Evolutionary conservation across 2,797 vertebrate species (phyloP).

Genomic region (Threskiornis aethiopicus): DNA sequence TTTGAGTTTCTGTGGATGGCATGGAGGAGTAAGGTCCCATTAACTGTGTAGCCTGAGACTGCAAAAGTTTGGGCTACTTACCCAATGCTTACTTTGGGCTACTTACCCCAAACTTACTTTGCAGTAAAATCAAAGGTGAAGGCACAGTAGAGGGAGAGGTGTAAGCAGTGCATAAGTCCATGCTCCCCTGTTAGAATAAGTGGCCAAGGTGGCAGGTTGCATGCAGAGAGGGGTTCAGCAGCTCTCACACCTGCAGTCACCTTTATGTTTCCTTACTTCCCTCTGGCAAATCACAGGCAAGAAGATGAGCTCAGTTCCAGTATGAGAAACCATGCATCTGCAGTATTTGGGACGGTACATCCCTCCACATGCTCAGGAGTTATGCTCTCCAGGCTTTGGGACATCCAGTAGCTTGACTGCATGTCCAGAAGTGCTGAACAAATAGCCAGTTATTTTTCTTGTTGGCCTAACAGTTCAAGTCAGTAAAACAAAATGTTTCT

Average conservation of each 20-base stretch:
- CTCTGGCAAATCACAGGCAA: background rate
- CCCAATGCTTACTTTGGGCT: background rate
- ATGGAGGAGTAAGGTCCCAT: background rate
- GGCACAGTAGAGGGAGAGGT: background rate
- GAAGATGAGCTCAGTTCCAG: background rate
- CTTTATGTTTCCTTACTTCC: background rate
- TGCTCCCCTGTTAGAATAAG: background rate
- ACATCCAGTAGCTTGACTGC: background rate
- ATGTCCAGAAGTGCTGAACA: background rate
- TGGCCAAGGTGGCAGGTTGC: background rate
- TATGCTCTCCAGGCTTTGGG: background rate
- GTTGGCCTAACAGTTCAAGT: background rate
- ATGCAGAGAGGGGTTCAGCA: background rate
- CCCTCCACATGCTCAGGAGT: background rate
- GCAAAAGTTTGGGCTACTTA: background rate
- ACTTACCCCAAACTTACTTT: background rate
- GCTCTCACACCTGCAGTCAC: background rate
- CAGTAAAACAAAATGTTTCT: background rate
- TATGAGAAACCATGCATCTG: background rate
- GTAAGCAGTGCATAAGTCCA: background rate
- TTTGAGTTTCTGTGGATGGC: background rate
- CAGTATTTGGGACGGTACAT: background rate
- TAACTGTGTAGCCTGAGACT: background rate
- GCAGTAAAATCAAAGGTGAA: background rate
- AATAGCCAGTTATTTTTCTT: slow-evolving; percentile 4